phyloP scores from a whole-genome alignment of 1,140 invertebrate genomes.

The Cherax quadricarinatus region DNA sequence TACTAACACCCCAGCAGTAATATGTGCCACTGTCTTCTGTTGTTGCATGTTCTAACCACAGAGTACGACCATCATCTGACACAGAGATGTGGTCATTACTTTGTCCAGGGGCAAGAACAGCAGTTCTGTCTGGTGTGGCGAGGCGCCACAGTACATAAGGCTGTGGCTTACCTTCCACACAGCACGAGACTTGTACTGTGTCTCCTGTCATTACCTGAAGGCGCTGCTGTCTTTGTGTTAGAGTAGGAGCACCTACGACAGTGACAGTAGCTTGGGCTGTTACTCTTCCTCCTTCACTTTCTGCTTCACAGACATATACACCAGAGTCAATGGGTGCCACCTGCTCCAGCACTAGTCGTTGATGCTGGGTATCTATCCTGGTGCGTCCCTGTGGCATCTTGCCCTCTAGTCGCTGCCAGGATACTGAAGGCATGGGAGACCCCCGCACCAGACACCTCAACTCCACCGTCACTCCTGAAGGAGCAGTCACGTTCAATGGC shows the following conservation, averaged over 20 bases:
- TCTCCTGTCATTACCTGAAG: conserved; percentile 47
- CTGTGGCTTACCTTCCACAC: conserved; percentile 63
- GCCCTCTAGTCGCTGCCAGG: conserved; percentile 44
- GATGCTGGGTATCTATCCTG: conserved; percentile 26
- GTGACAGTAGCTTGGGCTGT: conserved; percentile 8
- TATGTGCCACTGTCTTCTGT: conserved; percentile 49
- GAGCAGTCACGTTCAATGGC: conserved; percentile 32
- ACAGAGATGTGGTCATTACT: conserved; percentile 29
- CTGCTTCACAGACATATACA: conserved; percentile 52
- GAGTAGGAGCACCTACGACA: conserved; percentile 24
- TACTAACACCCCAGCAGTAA: conserved; percentile 57
- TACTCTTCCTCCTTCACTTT: conserved; percentile 41
- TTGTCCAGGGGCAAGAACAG: conserved; percentile 33
- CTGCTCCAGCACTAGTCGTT: conserved; percentile 32
- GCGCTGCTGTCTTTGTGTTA: conserved; percentile 49
- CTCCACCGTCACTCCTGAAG: conserved; percentile 41
- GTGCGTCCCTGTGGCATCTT: conserved; percentile 40
- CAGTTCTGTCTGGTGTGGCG: conserved; percentile 59
- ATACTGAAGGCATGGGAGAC: conserved; percentile 17
- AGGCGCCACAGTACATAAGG: conserved; percentile 69
- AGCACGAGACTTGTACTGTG: conserved; percentile 37
- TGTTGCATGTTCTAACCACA: conserved; percentile 8
- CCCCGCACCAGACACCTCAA: conserved; percentile 26
- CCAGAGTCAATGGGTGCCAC: conserved; percentile 37
- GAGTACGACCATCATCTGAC: conserved; percentile 37